Evolutionary conservation across 2,888 invertebrate species (phyloP).

Genomic region (Myopa testacea): DNA sequence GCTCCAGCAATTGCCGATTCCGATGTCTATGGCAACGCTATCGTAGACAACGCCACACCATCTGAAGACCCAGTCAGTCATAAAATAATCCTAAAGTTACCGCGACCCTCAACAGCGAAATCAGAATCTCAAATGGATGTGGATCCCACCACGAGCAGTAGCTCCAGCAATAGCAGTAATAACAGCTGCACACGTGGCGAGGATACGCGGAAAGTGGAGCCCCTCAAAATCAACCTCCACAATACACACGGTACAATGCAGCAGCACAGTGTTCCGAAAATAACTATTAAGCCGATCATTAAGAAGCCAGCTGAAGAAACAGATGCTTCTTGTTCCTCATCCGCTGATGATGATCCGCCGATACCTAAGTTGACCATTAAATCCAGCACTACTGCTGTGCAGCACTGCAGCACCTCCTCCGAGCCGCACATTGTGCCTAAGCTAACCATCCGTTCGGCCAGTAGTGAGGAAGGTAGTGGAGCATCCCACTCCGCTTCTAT

Average conservation of each 20-base stretch:
- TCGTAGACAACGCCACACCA: not conserved
- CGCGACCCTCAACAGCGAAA: constrained; percentile 42
- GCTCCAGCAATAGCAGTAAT: constrained; percentile 37
- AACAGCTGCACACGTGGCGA: constrained; percentile 36
- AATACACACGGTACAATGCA: constrained; percentile 49
- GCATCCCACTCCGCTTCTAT: constrained; percentile 53
- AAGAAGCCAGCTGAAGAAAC: constrained; percentile 54
- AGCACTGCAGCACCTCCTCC: constrained; percentile 38
- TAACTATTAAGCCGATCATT: constrained; percentile 62
- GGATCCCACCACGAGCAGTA: constrained; percentile 45
- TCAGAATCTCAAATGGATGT: constrained; percentile 54
- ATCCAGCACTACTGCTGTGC: constrained; percentile 31
- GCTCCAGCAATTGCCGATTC: constrained; percentile 48
- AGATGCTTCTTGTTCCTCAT: constrained; percentile 57
- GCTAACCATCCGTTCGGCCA: constrained; percentile 64
- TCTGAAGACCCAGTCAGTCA: constrained; percentile 41
- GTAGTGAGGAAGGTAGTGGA: constrained; percentile 57
- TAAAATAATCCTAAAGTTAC: constrained; percentile 50
- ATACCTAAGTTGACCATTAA: constrained; percentile 57
- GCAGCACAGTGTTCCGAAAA: constrained; percentile 56
- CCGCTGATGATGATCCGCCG: constrained; percentile 53
- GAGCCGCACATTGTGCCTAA: constrained; percentile 67
- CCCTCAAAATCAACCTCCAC: constrained; percentile 67
- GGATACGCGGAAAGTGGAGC: constrained; percentile 65
- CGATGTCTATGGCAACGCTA: constrained; percentile 40